Conservation (phyloP, 2,888 invertebrate species). For the Steinernema carpocapsae region DNA sequence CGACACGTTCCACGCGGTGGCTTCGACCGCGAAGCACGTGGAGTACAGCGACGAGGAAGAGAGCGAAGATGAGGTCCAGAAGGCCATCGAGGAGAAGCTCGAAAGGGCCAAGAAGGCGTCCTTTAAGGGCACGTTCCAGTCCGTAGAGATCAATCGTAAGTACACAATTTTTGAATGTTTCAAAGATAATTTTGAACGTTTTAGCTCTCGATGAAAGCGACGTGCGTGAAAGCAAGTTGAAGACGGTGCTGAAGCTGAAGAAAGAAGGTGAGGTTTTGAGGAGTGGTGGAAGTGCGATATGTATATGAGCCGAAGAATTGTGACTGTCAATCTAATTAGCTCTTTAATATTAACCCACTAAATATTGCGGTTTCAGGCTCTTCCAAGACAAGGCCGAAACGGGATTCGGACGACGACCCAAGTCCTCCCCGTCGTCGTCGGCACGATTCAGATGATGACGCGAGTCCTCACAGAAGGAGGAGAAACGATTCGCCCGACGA, state of each 20-base stretch:
- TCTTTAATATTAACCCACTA: background rate
- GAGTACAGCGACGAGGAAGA: constrained; percentile 15
- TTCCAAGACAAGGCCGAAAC: background rate
- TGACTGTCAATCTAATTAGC: background rate
- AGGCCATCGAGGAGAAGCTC: background rate
- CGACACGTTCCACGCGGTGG: background rate
- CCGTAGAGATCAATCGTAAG: background rate
- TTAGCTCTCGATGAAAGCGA: background rate
- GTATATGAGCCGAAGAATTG: background rate
- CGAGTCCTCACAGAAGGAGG: constrained; percentile 24
- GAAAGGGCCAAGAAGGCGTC: constrained; percentile 3
- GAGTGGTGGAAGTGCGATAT: background rate
- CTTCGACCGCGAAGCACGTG: background rate
- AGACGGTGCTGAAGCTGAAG: background rate
- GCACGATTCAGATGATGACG: constrained; percentile 4
- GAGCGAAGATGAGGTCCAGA: too few relatives aligned
- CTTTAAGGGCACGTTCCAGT: background rate
- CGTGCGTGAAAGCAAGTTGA: background rate
- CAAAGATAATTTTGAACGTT: background rate
- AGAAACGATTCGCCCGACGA: background rate
- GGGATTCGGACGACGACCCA: background rate
- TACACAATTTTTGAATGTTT: too few relatives aligned
- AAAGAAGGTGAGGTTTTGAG: background rate
- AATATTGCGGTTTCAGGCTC: constrained; percentile 24
- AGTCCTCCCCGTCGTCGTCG: constrained; percentile 29